phyloP scores from a whole-genome alignment of 1,140 invertebrate species.

The Aphelinus certus region DNA sequence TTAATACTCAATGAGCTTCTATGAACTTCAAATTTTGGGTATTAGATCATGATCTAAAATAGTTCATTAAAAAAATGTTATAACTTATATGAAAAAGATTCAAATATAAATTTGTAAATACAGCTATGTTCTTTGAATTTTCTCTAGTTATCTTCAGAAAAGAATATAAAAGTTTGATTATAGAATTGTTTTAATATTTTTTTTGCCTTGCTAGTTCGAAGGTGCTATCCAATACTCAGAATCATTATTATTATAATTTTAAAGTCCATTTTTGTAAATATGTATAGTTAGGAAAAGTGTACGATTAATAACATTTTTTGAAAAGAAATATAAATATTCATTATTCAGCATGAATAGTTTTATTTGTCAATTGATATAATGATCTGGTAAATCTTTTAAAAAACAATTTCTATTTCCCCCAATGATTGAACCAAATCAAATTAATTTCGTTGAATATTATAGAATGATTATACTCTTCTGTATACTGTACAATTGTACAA shows the following conservation, averaged over 20 bases:
- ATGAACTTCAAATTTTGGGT: no score
- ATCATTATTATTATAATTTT: conserved; percentile 17
- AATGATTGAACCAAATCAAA: background rate
- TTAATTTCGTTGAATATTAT: background rate
- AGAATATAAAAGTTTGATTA: background rate
- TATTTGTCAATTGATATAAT: conserved; percentile 24
- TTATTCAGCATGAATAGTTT: conserved; percentile 19
- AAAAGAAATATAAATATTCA: conserved; percentile 18
- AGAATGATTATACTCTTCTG: background rate
- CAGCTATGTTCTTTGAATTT: background rate
- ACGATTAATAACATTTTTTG: conserved; percentile 10
- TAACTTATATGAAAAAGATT: no score
- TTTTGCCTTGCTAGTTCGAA: background rate
- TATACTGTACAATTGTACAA: conserved; percentile 27
- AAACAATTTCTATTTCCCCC: background rate
- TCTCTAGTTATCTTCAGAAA: conserved; percentile 12
- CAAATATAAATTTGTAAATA: no score
- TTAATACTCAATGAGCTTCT: no score
- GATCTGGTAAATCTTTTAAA: background rate
- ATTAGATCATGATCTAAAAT: no score
- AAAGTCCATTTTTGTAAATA: conserved; percentile 32
- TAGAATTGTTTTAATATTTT: conserved; percentile 14
- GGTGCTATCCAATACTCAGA: conserved; percentile 17
- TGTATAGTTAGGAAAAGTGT: conserved; percentile 13
- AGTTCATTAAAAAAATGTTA: no score